Evolutionary conservation across 2,888 invertebrate genomes (phyloP).

Genomic region (Sclerodermus sp.): DNA sequence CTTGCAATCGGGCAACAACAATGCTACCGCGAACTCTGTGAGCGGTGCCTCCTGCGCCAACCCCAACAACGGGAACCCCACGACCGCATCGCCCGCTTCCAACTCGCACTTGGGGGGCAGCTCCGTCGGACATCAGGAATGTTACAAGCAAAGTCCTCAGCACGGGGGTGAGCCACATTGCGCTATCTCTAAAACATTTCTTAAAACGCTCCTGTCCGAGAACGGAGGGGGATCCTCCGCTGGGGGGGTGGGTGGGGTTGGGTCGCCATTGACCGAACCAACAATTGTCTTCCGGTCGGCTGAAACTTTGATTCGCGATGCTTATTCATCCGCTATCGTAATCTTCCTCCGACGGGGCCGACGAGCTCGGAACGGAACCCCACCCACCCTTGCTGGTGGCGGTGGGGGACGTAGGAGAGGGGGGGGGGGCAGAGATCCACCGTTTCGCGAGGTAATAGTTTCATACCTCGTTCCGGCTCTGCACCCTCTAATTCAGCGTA

Average conservation of each 20-base stretch:
- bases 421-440: conserved; percentile 26
- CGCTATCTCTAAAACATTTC: not conserved
- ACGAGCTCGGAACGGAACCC: conserved; percentile 22
- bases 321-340: conserved; percentile 24
- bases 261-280: too few species aligned
- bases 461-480: conserved; percentile 58
- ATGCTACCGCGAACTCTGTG: conserved; percentile 39
- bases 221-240: too few species aligned
- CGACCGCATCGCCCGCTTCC: conserved; percentile 50
- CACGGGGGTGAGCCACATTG: conserved; percentile 47
- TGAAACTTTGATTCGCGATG: conserved; percentile 6
- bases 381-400: conserved; percentile 18
- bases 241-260: too few species aligned
- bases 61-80: conserved; percentile 41
- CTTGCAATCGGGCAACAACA: conserved; percentile 35
- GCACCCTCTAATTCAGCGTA: conserved; percentile 58
- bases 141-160: conserved; percentile 55
- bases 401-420: conserved; percentile 9
- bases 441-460: conserved; percentile 57
- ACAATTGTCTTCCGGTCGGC: not conserved
- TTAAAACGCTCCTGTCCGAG: too few species aligned
- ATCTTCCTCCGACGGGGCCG: conserved; percentile 13
- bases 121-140: conserved; percentile 50
- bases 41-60: conserved; percentile 37
- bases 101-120: conserved; percentile 45